Conservation (phyloP, 2,797 vertebrate species). For the Typhlichthys eigenmanni region DNA sequence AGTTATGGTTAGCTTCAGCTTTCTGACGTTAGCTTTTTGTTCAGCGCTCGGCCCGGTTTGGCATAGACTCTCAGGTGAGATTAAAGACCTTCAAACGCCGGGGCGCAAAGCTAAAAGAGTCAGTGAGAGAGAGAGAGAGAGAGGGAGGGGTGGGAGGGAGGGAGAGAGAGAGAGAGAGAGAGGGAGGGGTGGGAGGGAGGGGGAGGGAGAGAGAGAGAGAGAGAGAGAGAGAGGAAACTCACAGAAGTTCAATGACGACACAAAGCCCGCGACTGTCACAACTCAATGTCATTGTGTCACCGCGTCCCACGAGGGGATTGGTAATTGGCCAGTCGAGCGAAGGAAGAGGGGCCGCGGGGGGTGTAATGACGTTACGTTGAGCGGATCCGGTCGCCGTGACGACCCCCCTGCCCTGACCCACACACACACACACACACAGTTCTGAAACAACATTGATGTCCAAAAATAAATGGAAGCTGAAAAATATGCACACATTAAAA, state of each 20-base stretch:
- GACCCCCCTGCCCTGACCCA: background rate
- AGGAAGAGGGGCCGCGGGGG: conserved; percentile 1
- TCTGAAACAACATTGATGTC: conserved; percentile 57
- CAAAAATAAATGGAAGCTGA: conserved; percentile 33
- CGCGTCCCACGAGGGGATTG: conserved; percentile 50
- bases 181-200: too few species aligned
- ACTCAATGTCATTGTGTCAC: conserved; percentile 62
- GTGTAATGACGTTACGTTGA: background rate
- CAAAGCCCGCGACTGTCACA: conserved; percentile 55
- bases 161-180: background rate
- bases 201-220: conserved; percentile 21
- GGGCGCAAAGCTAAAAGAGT: conserved; percentile 23
- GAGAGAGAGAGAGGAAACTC: background rate
- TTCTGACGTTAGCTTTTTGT: too few species aligned
- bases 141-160: too few species aligned
- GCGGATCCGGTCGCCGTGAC: background rate
- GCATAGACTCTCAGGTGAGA: conserved; percentile 64
- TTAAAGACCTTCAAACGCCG: conserved; percentile 64
- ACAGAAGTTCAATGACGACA: conserved; percentile 54
- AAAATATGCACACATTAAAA: too few species aligned
- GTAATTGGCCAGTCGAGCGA: conserved; percentile 57
- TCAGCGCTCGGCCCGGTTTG: conserved; percentile 32
- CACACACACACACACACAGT: conserved; percentile 20
- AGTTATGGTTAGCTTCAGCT: conserved; percentile 19
- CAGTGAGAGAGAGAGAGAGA: conserved; percentile 23